phyloP scores from a whole-genome alignment of 2,113 vertebrate genomes.

The Silurus asotus region DNA sequence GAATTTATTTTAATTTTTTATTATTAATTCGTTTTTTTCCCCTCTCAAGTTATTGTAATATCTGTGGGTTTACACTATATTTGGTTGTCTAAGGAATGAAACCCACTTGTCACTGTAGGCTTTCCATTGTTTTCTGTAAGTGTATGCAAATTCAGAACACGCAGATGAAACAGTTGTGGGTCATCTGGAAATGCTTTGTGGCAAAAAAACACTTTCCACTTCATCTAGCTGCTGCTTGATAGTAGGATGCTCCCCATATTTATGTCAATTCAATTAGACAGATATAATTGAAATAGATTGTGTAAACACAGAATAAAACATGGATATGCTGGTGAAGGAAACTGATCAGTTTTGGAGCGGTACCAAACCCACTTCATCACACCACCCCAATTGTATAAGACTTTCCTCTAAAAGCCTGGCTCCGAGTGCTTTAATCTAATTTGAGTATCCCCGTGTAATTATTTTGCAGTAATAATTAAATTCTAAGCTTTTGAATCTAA shows the following conservation, averaged over 20 bases:
- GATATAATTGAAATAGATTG: no score
- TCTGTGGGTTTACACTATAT: constrained; percentile 60
- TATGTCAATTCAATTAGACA: background rate
- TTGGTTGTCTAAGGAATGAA: constrained; percentile 47
- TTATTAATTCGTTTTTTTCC: background rate
- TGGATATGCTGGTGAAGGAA: background rate
- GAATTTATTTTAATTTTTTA: constrained; percentile 57
- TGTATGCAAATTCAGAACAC: constrained; percentile 16
- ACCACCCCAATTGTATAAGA: background rate
- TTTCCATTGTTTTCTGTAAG: constrained; percentile 30
- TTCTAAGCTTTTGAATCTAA: background rate
- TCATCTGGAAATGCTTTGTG: background rate
- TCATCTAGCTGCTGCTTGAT: background rate
- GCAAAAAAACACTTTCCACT: background rate
- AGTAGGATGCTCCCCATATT: background rate
- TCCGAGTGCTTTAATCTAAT: background rate
- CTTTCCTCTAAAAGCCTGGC: background rate
- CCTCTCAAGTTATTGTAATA: constrained; percentile 62
- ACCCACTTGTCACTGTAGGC: constrained; percentile 44
- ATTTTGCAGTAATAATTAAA: no score
- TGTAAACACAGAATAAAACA: background rate
- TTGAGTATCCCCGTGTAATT: background rate
- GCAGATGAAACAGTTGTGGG: background rate
- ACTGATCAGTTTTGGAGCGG: background rate
- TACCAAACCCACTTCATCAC: background rate